Evolutionary conservation across 2,113 vertebrate genomes (phyloP).

Genomic region (Uria aalge): DNA sequence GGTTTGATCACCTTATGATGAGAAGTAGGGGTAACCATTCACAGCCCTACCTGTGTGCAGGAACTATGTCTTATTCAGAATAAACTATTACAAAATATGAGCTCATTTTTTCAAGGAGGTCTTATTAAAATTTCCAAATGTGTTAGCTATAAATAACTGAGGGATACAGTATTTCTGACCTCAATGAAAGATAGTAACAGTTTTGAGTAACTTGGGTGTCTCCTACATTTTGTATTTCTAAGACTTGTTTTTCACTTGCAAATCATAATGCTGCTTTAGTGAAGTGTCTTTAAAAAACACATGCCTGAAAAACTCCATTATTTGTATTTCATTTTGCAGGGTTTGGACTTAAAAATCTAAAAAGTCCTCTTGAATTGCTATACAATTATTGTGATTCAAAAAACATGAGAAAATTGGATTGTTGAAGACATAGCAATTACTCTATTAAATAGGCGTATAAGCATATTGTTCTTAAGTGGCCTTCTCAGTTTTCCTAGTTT

Average conservation of each 20-base stretch:
- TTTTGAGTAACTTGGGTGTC: not conserved
- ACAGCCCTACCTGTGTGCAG: not conserved
- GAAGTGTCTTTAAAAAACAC: not conserved
- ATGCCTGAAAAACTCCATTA: not conserved
- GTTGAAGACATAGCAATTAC: not conserved
- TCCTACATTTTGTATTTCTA: not conserved
- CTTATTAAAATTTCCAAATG: not conserved
- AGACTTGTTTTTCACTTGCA: not conserved
- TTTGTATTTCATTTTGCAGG: not conserved
- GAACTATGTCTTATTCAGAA: not conserved
- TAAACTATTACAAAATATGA: not conserved
- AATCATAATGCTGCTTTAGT: not conserved
- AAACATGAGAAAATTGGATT: not conserved
- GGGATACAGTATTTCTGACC: not conserved
- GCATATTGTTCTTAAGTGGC: not conserved
- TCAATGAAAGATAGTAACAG: not conserved
- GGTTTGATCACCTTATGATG: not conserved
- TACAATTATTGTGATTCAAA: not conserved
- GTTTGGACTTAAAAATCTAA: not conserved
- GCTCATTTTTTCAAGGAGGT: not conserved
- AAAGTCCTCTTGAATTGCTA: not conserved
- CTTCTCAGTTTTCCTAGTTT: not conserved
- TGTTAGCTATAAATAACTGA: not conserved
- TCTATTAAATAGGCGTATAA: not conserved
- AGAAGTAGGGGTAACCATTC: not conserved